Evolutionary conservation across 2,113 vertebrate genomes (phyloP).

Genomic region (Eurystomus gularis): DNA sequence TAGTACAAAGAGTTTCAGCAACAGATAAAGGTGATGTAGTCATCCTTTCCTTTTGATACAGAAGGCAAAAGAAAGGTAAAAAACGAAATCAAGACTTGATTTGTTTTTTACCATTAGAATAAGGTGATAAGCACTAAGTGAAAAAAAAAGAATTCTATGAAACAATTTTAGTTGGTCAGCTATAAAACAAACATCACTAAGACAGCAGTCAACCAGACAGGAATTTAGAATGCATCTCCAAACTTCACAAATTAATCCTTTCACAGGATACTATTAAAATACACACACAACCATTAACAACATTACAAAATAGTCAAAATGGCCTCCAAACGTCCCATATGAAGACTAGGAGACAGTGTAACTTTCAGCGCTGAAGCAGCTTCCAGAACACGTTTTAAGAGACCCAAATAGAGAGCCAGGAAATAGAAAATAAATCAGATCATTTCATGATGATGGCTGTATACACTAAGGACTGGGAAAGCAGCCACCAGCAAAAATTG

Average conservation of each 20-base stretch:
- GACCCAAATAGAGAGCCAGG: neutral
- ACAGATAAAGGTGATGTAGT: neutral
- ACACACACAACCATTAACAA: neutral
- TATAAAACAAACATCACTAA: neutral
- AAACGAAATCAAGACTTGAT: neutral
- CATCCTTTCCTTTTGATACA: neutral
- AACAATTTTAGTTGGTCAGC: neutral
- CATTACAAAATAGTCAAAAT: neutral
- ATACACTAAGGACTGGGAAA: constrained; percentile 12
- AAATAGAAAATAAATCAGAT: constrained; percentile 22
- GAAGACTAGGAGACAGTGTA: neutral
- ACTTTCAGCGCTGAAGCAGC: neutral
- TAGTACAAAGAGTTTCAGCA: neutral
- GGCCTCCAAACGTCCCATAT: neutral
- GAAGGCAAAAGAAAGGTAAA: too few species aligned
- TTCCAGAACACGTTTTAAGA: neutral
- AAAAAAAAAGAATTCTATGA: neutral
- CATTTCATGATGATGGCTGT: neutral
- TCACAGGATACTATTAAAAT: neutral
- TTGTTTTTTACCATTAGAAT: neutral
- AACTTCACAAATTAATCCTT: neutral
- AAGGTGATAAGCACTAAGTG: neutral
- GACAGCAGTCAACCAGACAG: neutral
- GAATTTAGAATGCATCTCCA: neutral
- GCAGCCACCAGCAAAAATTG: neutral